Conservation (phyloP, 2,888 invertebrate species). For the Tipula confusa region DNA sequence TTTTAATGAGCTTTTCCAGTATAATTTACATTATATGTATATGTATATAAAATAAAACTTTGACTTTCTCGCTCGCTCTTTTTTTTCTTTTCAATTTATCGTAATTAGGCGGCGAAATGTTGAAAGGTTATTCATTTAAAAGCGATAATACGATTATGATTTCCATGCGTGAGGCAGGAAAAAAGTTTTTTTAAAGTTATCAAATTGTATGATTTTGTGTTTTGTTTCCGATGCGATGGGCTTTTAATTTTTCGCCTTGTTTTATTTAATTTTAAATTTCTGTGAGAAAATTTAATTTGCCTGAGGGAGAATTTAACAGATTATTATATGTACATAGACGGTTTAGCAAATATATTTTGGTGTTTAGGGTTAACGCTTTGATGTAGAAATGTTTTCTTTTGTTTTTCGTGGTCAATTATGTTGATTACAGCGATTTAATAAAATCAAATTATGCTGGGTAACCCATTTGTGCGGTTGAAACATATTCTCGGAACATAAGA, state of each 20-base stretch:
- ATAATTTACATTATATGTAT: background rate
- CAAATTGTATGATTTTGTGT: background rate
- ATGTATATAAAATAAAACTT: background rate
- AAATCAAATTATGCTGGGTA: background rate
- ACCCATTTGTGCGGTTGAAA: background rate
- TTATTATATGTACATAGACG: background rate
- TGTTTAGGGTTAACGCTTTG: background rate
- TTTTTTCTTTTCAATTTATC: too few species aligned
- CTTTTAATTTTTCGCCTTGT: background rate
- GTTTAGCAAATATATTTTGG: background rate
- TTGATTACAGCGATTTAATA: background rate
- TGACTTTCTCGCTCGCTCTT: too few species aligned
- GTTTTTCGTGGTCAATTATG: background rate
- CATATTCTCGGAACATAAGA: background rate
- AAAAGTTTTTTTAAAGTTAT: background rate
- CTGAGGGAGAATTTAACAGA: background rate
- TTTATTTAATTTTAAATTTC: background rate
- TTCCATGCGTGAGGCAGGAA: background rate
- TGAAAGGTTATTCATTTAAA: background rate
- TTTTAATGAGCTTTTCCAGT: background rate
- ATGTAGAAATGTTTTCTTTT: background rate
- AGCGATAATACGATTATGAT: background rate
- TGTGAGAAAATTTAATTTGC: background rate
- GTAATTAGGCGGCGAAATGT: conserved; percentile 5
- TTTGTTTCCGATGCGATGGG: background rate